Conservation (phyloP, 1,140 invertebrate genomes). For the Araneus ventricosus region DNA sequence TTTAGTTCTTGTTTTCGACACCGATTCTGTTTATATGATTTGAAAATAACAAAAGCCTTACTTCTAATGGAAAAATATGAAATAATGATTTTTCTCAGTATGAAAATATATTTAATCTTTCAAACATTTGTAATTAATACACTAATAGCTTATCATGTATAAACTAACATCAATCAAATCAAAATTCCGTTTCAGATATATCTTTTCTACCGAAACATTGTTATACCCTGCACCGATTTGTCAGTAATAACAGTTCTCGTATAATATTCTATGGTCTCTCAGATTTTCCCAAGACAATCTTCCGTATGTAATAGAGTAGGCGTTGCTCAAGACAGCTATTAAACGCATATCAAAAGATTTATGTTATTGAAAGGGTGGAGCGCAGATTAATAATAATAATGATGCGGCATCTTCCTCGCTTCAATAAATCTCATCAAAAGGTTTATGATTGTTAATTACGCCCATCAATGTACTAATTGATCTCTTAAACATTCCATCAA, state of each 20-base stretch:
- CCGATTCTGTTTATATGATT: no score
- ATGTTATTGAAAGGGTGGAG: background rate
- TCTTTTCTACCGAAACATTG: background rate
- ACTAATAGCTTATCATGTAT: no score
- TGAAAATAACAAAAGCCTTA: no score
- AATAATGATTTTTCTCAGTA: no score
- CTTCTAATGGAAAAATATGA: no score
- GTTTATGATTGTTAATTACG: background rate
- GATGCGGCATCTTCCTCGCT: background rate
- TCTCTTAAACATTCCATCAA: background rate
- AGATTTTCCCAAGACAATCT: background rate
- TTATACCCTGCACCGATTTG: background rate
- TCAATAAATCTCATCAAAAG: background rate
- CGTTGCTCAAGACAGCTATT: background rate
- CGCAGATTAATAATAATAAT: background rate
- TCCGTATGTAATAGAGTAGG: background rate
- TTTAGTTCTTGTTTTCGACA: no score
- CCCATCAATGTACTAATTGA: background rate
- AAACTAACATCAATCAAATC: no score
- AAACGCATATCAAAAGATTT: slow-evolving; percentile 3
- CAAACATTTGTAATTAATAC: no score
- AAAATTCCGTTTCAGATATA: no score
- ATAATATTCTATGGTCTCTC: background rate
- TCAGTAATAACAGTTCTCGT: background rate
- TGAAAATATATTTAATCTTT: no score